Evolutionary conservation across 2,113 vertebrate species (phyloP).

Genomic region (Cochlearius cochlearius): DNA sequence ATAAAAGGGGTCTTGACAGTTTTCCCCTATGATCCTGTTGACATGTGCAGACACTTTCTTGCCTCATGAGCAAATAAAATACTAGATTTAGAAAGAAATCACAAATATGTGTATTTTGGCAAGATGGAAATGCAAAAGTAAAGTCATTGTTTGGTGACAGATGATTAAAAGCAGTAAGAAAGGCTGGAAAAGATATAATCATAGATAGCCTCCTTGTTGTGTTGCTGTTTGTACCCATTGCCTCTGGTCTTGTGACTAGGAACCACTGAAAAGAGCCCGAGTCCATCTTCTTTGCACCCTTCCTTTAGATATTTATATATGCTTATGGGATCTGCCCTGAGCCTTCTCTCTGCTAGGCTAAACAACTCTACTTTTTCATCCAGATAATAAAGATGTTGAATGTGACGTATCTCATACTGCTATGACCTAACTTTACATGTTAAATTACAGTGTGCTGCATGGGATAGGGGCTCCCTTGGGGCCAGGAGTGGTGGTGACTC

Average conservation of each 20-base stretch:
- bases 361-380: not conserved
- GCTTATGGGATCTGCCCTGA: not conserved
- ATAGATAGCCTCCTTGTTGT: not conserved
- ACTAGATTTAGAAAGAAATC: not conserved
- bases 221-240: not conserved
- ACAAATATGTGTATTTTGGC: not conserved
- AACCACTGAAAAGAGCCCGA: not conserved
- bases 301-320: not conserved
- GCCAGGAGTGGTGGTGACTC: not conserved
- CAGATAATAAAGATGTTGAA: not conserved
- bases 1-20: not conserved
- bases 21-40: not conserved
- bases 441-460: not conserved
- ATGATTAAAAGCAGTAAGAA: not conserved
- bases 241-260: not conserved
- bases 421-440: accelerated
- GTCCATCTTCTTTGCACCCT: not conserved
- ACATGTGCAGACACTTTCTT: not conserved
- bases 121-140: not conserved
- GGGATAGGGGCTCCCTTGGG: accelerated
- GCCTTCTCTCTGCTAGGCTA: not conserved
- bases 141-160: not conserved
- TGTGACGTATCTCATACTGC: not conserved
- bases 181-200: accelerated
- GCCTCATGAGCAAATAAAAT: not conserved